These are phyloP conservation scores for Prionailurus bengalensis DNA, from an alignment of 2,113 vertebrate genomes.

Conservation along the genomic window DNA sequence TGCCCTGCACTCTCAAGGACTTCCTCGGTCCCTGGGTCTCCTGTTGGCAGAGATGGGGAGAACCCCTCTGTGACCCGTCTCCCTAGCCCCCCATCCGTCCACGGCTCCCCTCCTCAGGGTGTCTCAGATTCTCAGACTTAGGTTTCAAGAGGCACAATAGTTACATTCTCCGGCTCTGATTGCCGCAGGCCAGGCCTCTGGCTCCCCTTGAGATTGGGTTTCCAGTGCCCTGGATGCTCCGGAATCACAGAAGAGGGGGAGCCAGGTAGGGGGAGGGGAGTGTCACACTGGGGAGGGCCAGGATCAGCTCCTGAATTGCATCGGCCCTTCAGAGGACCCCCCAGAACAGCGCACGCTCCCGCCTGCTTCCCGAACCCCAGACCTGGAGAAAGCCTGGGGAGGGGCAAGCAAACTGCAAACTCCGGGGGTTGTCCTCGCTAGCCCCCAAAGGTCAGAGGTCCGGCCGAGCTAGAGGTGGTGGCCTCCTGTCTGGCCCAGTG, in stretches of 20 bases:
- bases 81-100: slow-evolving; percentile 59
- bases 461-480: not conserved
- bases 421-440: too few species aligned
- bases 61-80: slow-evolving; percentile 66
- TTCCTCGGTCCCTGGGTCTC: slow-evolving; percentile 81
- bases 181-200: slow-evolving; percentile 68
- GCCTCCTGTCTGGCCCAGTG: not conserved
- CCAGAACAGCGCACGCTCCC: not conserved
- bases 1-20: slow-evolving; percentile 59
- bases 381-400: not conserved
- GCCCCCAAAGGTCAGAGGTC: not conserved
- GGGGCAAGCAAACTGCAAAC: not conserved
- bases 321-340: not conserved
- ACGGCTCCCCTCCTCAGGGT: slow-evolving; percentile 66
- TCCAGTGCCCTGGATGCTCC: slow-evolving; percentile 72
- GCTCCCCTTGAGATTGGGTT: slow-evolving; percentile 77
- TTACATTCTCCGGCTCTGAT: slow-evolving; percentile 78
- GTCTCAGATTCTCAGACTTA: slow-evolving; percentile 79
- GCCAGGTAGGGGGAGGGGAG: not conserved
- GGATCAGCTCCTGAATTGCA: not conserved
- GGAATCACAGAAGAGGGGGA: not conserved
- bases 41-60: slow-evolving; percentile 72
- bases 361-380: not conserved
- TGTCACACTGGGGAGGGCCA: not conserved
- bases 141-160: slow-evolving; percentile 83